A percentile compares a stretch with the other conserved stretches of the same genome.
phyloP scores from a whole-genome alignment of 2,113 vertebrate species.

The Baryphthengus martii region DNA sequence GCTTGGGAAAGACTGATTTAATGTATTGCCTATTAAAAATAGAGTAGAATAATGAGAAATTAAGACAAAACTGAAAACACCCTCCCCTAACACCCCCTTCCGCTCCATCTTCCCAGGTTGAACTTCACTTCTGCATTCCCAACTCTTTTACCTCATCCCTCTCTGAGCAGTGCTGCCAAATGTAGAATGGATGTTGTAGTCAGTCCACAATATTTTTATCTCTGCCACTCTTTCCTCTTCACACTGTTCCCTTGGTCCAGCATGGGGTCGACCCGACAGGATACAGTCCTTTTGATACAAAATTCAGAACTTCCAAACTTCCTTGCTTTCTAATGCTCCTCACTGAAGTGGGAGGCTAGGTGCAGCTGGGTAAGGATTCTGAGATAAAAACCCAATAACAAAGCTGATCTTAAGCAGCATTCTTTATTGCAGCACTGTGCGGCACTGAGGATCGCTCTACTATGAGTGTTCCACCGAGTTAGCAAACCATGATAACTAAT shows the following conservation, averaged over 20 bases:
- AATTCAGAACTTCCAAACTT: too few relatives aligned
- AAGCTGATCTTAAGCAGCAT: too few relatives aligned
- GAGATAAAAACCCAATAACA: too few relatives aligned
- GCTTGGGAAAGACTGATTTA: background rate
- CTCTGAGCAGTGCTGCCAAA: background rate
- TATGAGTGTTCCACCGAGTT: too few relatives aligned
- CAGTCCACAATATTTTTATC: background rate
- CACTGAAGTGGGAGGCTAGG: too few relatives aligned
- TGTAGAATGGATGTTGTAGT: background rate
- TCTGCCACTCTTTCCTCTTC: background rate
- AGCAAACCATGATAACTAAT: too few relatives aligned
- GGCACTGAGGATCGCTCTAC: too few relatives aligned
- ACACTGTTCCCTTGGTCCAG: background rate
- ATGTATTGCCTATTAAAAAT: background rate
- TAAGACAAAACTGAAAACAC: background rate
- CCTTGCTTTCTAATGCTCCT: too few relatives aligned
- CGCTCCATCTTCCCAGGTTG: background rate
- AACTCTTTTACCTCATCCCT: background rate
- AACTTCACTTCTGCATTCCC: background rate
- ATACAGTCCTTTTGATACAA: background rate
- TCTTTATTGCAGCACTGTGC: too few relatives aligned
- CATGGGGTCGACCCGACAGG: rapidly evolving
- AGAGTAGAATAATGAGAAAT: background rate
- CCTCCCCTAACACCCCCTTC: rapidly evolving
- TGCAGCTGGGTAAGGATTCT: too few relatives aligned